Conservation (phyloP, 2,797 vertebrate species). For the Amblyraja radiata region DNA sequence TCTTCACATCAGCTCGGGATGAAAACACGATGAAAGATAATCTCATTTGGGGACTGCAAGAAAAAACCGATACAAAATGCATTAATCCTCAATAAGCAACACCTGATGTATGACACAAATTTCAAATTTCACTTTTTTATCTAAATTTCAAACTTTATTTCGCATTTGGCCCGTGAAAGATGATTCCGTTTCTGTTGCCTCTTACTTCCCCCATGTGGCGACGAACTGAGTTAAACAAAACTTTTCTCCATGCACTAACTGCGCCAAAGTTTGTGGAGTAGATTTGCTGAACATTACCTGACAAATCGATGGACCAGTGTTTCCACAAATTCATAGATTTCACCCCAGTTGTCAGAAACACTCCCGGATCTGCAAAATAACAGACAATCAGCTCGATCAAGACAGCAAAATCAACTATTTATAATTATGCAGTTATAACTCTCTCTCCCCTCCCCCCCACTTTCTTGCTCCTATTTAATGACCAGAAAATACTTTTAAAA, state of each 20-base stretch:
- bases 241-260: neutral
- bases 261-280: neutral
- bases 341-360: constrained; percentile 71
- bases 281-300: constrained; percentile 60
- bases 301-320: constrained; percentile 87
- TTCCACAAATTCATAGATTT: constrained; percentile 83
- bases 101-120: neutral
- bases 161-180: neutral
- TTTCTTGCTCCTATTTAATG: neutral
- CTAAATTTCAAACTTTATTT: neutral
- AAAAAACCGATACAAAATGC: neutral
- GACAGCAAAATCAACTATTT: neutral
- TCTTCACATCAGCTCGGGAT: constrained; percentile 61
- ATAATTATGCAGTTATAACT: neutral
- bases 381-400: neutral
- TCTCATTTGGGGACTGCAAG: constrained; percentile 76
- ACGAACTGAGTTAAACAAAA: neutral
- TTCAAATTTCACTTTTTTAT: too few relatives aligned
- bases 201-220: neutral
- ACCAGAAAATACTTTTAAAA: neutral
- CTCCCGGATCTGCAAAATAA: constrained; percentile 73
- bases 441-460: neutral
- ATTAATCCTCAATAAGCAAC: neutral
- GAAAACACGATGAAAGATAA: constrained; percentile 92
- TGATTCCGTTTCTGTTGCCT: neutral